Evolutionary conservation across 64 coral and sea anemone genomes (phyloP), one percentile per base, ranked within the genome.

Genomic region (Stichodactyla helianthus): DNA sequence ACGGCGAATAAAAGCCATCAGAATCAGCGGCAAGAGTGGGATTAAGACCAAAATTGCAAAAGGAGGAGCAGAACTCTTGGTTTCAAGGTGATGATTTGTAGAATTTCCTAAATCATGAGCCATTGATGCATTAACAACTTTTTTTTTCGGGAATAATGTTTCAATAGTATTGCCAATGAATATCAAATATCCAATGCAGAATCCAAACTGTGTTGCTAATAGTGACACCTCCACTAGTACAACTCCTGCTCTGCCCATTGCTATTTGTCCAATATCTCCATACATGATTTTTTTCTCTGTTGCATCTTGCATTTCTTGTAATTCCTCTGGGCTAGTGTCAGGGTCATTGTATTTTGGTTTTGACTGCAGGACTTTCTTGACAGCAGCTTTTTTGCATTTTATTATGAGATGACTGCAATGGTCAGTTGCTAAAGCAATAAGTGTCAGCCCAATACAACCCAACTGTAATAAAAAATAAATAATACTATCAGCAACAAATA

Each of bases 141-240:
- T 5, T 23, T 80, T 68, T 52, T 70, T 20, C 2, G 71, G 84
- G 84, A 97, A 97, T 87, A 97, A 92, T 25, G 84, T 82, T 54
- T 28, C 23, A n/a, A 97, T 90, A 2, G 91, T 97, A 44, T 97
- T 93, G 51, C 94, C 94, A 52, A 97, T 67, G 60, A 97, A 93
- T 55, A 97, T 97, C 50, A 97, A 97, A 88, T 97, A 97, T 22
- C 91, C 91, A 93, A 97, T 52, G 80, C 94, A 97, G 58, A 97
- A 97, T 28, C 90, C 88, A 82, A 90, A 90, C 52, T 97, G 91
- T 53, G 91, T 93, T 0, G 82, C 86, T 53, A 97, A 50, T 63
- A 97, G 84, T 7, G 94, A 90, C 35, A 85, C 64, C 82, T 93
- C 91, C 8, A 97, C 94, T 52, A 97, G 70, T 28, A 93, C 14